Evolutionary conservation across 2,888 invertebrate genomes (phyloP).

Genomic region (Cataglyphis rosenhaueri): DNA sequence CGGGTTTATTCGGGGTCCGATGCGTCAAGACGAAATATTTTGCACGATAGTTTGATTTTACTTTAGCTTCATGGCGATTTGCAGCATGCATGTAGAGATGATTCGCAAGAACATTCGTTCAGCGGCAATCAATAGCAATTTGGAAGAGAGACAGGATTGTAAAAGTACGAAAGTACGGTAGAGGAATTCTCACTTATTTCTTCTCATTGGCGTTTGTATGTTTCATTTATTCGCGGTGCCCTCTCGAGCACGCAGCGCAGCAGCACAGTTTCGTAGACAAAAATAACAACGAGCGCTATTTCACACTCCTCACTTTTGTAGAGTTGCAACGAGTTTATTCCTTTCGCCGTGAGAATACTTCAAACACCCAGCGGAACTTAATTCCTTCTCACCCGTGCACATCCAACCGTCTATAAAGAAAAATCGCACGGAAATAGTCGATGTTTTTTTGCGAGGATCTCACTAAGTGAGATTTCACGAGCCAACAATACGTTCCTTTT

Average conservation of each 20-base stretch:
- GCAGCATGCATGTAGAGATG: not conserved
- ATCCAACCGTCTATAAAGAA: constrained; percentile 31
- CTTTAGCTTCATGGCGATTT: not conserved
- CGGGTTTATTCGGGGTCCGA: not conserved
- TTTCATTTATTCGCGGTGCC: constrained; percentile 39
- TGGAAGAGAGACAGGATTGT: not conserved
- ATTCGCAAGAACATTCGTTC: not conserved
- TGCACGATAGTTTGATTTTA: not conserved
- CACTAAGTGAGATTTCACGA: constrained; percentile 15
- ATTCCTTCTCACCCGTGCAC: constrained; percentile 33
- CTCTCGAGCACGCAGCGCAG: constrained; percentile 36
- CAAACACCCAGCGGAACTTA: constrained; percentile 50
- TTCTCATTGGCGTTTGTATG: not conserved
- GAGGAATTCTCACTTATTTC: constrained; percentile 20
- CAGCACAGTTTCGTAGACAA: constrained; percentile 46
- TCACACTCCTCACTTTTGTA: constrained; percentile 38
- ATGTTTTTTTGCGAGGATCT: constrained; percentile 37
- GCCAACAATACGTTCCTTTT: constrained; percentile 23
- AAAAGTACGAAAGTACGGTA: not conserved
- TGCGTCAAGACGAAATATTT: not conserved
- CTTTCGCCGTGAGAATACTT: constrained; percentile 61
- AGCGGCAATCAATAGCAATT: not conserved
- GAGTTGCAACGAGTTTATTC: constrained; percentile 59
- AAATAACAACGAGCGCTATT: constrained; percentile 45
- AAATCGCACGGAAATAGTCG: constrained; percentile 37